Evolutionary conservation across 2,113 vertebrate species (phyloP), one percentile per base, ranked within the genome.

Genomic region (Brachyhypopomus gauderio): DNA sequence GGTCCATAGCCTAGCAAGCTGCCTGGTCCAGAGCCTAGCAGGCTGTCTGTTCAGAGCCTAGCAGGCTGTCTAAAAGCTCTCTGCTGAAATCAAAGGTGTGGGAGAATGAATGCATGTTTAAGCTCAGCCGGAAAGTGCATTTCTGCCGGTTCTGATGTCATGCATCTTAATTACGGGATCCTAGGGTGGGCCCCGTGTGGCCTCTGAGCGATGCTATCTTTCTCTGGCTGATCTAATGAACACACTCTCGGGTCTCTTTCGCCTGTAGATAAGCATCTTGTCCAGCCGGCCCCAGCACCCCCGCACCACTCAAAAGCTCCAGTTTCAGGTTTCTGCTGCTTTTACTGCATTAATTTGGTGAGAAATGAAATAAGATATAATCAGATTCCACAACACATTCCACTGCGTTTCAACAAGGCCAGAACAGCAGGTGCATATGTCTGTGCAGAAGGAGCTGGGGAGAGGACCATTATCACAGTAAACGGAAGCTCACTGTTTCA

Each of bases 161-260:
- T 87, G 86, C 80, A 84, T 89, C 86, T 89, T 88, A 89, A 88
- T 89, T 89, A 89, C 66, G 81, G 72, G 66, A 86, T 67, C 77
- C 83, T 69, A 74, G 78, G 86, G 88, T 52, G 11, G 12, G 45
- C 11, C 45, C 45, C 45, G 12, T 63, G 67, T 19, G 78, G 79
- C 67, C 75, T 77, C 36, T 20, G 58, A 52, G 81, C 63, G 59
- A 83, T 77, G 76, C 76, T 83, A 87, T 87, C 86, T 67, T 72
- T 23, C 76, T 69, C 73, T 55, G 41, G 55, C 59, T 75, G 80
- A 75, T 78, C 67, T 87, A 89, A 87, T 87, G 80, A 86, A 88
- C 83, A 86, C 67, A 85, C 88, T 84, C 88, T 76, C 75, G 88
- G 86, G 88, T 74, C 83, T 85, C 72, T 77, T 87, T 87, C 77